Evolutionary conservation across 2,888 invertebrate genomes (phyloP).

Genomic region (Odontothrips loti): DNA sequence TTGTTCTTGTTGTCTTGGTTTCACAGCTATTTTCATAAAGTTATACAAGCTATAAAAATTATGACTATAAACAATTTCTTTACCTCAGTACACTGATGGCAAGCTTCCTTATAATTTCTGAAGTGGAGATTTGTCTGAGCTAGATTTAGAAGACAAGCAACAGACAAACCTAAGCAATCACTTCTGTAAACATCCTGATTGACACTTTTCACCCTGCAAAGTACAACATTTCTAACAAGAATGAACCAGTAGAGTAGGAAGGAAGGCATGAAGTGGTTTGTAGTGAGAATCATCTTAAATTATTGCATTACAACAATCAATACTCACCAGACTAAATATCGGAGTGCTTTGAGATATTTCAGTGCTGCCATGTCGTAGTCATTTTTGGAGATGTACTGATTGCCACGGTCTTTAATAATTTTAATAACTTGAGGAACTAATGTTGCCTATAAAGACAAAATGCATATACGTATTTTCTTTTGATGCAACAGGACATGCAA

Average conservation of each 20-base stretch:
- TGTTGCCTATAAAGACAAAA: not conserved
- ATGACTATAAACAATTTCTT: conserved; percentile 35
- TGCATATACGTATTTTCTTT: not conserved
- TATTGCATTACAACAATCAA: too few species aligned
- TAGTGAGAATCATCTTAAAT: too few species aligned
- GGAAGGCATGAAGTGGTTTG: not conserved
- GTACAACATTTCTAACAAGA: conserved; percentile 30
- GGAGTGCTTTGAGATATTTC: conserved; percentile 75
- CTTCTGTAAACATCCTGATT: conserved; percentile 42
- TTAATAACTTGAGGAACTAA: conserved; percentile 46
- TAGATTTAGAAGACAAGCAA: conserved; percentile 62
- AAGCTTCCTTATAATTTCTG: conserved; percentile 56
- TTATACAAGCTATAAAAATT: conserved; percentile 31
- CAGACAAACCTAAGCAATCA: conserved; percentile 46
- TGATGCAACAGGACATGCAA: not conserved
- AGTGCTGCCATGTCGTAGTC: conserved; percentile 61
- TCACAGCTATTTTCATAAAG: conserved; percentile 9
- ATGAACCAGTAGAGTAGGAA: not conserved
- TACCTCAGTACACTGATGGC: conserved; percentile 63
- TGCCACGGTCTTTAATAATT: conserved; percentile 67
- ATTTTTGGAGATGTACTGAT: conserved; percentile 59
- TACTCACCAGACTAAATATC: conserved; percentile 59
- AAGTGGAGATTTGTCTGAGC: conserved; percentile 69
- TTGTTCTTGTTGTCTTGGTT: not conserved
- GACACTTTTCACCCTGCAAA: conserved; percentile 42